phyloP scores from a whole-genome alignment of 2,797 vertebrate genomes.

The Valencia hispanica region DNA sequence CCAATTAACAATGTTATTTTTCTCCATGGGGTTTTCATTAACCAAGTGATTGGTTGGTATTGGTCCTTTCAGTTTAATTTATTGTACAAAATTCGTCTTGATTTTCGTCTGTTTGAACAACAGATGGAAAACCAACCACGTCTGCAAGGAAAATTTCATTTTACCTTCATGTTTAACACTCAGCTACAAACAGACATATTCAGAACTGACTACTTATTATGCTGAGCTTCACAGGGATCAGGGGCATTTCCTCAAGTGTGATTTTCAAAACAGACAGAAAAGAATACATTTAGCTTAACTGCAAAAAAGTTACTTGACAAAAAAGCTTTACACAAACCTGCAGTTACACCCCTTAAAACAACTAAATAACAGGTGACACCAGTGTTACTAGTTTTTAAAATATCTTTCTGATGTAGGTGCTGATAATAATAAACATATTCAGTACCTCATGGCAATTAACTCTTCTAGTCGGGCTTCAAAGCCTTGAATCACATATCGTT shows the following conservation, averaged over 20 bases:
- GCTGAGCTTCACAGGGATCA: no score
- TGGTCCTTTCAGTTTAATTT: neutral
- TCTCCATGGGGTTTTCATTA: neutral
- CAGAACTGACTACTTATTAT: no score
- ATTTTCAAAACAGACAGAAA: no score
- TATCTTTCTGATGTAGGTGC: neutral
- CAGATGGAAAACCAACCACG: neutral
- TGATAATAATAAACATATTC: neutral
- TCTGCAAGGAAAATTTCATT: neutral
- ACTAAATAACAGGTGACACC: neutral
- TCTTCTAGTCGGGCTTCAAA: neutral
- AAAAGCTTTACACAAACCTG: neutral
- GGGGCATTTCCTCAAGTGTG: no score
- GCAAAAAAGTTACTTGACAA: neutral
- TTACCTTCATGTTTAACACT: neutral
- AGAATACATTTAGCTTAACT: neutral
- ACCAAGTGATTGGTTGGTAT: neutral
- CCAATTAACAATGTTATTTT: neutral
- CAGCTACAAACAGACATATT: neutral
- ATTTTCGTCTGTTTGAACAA: neutral
- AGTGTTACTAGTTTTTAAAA: neutral
- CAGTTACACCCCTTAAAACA: neutral
- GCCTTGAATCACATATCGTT: neutral
- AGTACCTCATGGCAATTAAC: neutral
- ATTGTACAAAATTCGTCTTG: no score